Conservation (phyloP, 2,113 vertebrate species). For the Cavia aperea region DNA sequence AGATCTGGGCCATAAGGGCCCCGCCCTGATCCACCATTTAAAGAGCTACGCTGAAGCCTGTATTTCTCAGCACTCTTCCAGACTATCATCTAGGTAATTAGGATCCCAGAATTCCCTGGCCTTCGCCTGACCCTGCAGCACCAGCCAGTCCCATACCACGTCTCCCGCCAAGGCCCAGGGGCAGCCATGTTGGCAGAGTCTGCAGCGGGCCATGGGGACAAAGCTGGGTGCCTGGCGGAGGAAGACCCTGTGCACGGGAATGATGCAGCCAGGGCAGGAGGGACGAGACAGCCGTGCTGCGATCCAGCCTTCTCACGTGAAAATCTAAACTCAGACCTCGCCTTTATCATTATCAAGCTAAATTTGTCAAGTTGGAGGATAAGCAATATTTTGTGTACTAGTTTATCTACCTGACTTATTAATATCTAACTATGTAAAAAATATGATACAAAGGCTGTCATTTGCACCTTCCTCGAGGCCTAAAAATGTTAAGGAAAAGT, state of each 20-base stretch:
- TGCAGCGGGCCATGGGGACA: neutral
- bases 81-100: neutral
- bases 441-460: neutral
- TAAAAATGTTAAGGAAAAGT: neutral
- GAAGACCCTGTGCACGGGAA: neutral
- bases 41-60: neutral
- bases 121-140: neutral
- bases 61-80: neutral
- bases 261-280: neutral
- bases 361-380: neutral
- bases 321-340: neutral
- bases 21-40: neutral
- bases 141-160: neutral
- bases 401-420: neutral
- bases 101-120: neutral
- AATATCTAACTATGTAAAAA: neutral
- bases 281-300: neutral
- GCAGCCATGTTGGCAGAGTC: neutral
- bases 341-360: neutral
- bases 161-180: neutral
- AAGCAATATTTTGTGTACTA: neutral
- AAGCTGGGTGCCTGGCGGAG: neutral
- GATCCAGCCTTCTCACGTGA: neutral
- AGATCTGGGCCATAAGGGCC: neutral
- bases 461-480: neutral